These are phyloP conservation scores for Henricia sp. DNA, from an alignment of 53 echinoderm and acorn worm genomes.

Conservation along the genomic window DNA sequence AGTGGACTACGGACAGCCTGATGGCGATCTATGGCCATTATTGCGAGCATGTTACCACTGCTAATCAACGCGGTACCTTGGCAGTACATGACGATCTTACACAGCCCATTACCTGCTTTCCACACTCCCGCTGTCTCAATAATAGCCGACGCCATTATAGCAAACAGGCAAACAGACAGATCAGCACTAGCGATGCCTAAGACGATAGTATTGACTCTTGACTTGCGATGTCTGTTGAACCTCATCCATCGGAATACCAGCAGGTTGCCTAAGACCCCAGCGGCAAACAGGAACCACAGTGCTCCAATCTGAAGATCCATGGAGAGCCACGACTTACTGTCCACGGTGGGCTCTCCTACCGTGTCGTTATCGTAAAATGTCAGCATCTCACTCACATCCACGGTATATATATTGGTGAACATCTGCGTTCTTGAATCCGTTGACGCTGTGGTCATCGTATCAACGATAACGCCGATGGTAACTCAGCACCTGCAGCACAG, in stretches of 20 bases:
- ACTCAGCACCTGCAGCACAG: slow-evolving; percentile 43
- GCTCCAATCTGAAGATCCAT: slow-evolving; percentile 46
- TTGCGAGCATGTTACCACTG: slow-evolving; percentile 85
- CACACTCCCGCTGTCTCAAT: slow-evolving; percentile 66
- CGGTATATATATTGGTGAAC: slow-evolving; percentile 59
- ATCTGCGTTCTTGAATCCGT: slow-evolving; percentile 50
- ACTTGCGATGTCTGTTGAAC: slow-evolving; percentile 82
- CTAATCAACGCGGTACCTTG: slow-evolving; percentile 86
- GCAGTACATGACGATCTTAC: slow-evolving; percentile 83
- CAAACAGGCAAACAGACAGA: slow-evolving; percentile 88
- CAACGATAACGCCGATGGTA: slow-evolving; percentile 4
- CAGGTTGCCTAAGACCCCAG: slow-evolving; percentile 84
- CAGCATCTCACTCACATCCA: slow-evolving; percentile 49
- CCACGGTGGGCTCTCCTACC: slow-evolving; percentile 31
- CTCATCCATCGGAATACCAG: slow-evolving; percentile 87
- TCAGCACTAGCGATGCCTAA: slow-evolving; percentile 94
- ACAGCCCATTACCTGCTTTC: slow-evolving; percentile 76
- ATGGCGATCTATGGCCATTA: slow-evolving; percentile 94
- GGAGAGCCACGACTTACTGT: slow-evolving; percentile 34
- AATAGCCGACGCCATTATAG: slow-evolving; percentile 73
- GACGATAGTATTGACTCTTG: slow-evolving; percentile 88
- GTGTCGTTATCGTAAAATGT: slow-evolving; percentile 50
- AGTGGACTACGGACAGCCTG: slow-evolving; percentile 92
- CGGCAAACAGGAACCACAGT: slow-evolving; percentile 85
- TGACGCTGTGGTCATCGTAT: slow-evolving; percentile 44